phyloP scores from a whole-genome alignment of 2,113 vertebrate species.

The Acinonyx jubatus region DNA sequence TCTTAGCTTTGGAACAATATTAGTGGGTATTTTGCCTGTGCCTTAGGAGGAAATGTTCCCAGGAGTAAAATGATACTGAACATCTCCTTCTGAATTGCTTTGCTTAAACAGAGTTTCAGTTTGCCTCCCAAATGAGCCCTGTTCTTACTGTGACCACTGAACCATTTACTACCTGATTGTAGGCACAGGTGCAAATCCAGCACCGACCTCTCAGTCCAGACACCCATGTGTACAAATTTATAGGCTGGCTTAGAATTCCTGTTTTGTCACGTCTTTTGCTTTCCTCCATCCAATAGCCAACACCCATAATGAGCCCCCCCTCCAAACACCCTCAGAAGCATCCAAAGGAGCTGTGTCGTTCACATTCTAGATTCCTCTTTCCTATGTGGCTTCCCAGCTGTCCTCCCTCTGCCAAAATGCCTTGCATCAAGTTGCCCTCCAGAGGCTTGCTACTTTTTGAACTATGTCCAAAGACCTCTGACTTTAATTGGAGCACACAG shows the following conservation, averaged over 20 bases:
- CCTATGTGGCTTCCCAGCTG: neutral
- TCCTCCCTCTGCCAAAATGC: conserved; percentile 6
- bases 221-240: neutral
- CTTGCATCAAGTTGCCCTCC: neutral
- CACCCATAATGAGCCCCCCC: neutral
- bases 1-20: conserved; percentile 6
- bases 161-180: neutral
- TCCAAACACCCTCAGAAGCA: neutral
- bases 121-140: neutral
- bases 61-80: neutral
- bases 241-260: neutral
- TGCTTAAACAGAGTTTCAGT: neutral
- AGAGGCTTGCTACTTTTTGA: conserved; percentile 47
- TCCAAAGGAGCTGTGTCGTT: neutral
- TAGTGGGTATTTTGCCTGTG: conserved; percentile 31
- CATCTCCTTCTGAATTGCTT: conserved; percentile 25
- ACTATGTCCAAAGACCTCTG: conserved; percentile 49
- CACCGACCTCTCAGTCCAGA: neutral
- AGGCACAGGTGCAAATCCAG: neutral
- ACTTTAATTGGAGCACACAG: conserved; percentile 51
- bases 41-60: conserved; percentile 1
- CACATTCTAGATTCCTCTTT: neutral
- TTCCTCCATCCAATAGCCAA: neutral
- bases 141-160: neutral
- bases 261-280: neutral